Percentiles rank a stretch among this genome's conserved stretches.
Evolutionary conservation across 2,888 invertebrate species (phyloP).

Genomic region (Oligia fasciuncula): DNA sequence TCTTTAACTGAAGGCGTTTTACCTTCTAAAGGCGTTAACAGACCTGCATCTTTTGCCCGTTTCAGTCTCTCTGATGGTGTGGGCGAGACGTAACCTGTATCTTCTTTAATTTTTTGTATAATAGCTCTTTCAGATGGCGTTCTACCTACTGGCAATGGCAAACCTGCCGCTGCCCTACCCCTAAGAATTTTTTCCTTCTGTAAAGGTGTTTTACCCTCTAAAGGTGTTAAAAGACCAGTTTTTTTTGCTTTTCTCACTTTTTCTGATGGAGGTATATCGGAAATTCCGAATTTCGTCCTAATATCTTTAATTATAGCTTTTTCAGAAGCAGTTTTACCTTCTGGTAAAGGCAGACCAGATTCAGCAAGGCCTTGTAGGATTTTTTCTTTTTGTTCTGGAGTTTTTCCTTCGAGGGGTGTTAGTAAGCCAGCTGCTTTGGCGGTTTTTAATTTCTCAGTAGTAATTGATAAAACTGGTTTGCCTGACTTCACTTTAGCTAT

Average conservation of each 20-base stretch:
- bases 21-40: conserved; percentile 63
- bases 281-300: conserved; percentile 44
- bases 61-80: conserved; percentile 58
- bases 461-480: conserved; percentile 57
- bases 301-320: conserved; percentile 47
- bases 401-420: conserved; percentile 56
- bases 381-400: conserved; percentile 43
- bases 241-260: conserved; percentile 33
- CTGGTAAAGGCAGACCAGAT: conserved; percentile 45
- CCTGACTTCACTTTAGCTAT: conserved; percentile 22
- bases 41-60: conserved; percentile 61
- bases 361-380: conserved; percentile 40
- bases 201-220: conserved; percentile 66
- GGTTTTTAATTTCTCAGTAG: conserved; percentile 36
- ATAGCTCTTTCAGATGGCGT: conserved; percentile 63
- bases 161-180: conserved; percentile 59
- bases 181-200: conserved; percentile 70
- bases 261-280: conserved; percentile 43
- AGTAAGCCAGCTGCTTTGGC: conserved; percentile 44
- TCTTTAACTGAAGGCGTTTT: conserved; percentile 65
- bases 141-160: conserved; percentile 64
- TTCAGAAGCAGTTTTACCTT: conserved; percentile 45
- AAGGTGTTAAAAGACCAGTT: conserved; percentile 62
- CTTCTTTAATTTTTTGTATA: conserved; percentile 55
- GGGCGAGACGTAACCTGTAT: conserved; percentile 63